A percentile compares a stretch with the other conserved stretches of the same genome.
phyloP scores from a whole-genome alignment of 2,797 vertebrate genomes.

The Anableps anableps region DNA sequence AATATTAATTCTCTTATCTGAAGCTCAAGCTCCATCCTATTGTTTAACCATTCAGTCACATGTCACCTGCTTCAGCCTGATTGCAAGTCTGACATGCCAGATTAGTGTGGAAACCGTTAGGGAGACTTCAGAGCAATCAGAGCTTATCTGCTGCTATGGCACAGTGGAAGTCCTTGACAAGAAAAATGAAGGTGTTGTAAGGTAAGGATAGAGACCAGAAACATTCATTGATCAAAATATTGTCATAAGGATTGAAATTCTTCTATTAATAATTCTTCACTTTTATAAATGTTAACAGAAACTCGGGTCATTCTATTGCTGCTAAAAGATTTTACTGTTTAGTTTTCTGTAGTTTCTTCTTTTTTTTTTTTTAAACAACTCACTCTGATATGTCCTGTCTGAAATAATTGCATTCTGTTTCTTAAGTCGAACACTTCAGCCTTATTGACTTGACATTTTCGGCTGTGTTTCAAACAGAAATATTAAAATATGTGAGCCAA shows the following conservation, averaged over 20 bases:
- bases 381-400: not conserved
- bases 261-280: not conserved
- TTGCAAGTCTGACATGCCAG: constrained; percentile 63
- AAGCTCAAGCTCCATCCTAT: constrained; percentile 57
- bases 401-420: not conserved
- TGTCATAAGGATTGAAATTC: not conserved
- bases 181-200: constrained; percentile 14
- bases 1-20: constrained; percentile 80
- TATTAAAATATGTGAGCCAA: constrained; percentile 1
- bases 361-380: not conserved
- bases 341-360: not conserved
- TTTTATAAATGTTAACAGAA: not conserved
- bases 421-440: not conserved
- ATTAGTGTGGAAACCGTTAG: constrained; percentile 55
- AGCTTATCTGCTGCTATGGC: constrained; percentile 54
- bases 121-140: constrained; percentile 58
- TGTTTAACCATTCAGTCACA: constrained; percentile 70
- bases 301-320: not conserved
- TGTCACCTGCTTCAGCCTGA: constrained; percentile 69
- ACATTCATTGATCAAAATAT: not conserved
- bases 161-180: constrained; percentile 38
- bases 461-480: not conserved
- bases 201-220: constrained; percentile 16
- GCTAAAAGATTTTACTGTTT: not conserved
- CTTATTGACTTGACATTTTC: not conserved